A percentile compares a stretch with the other conserved stretches of the same genome.
Evolutionary conservation across 37 sponge, comb jelly and placozoan species (phyloP).

Genomic region (Chondrosia reniformis): DNA sequence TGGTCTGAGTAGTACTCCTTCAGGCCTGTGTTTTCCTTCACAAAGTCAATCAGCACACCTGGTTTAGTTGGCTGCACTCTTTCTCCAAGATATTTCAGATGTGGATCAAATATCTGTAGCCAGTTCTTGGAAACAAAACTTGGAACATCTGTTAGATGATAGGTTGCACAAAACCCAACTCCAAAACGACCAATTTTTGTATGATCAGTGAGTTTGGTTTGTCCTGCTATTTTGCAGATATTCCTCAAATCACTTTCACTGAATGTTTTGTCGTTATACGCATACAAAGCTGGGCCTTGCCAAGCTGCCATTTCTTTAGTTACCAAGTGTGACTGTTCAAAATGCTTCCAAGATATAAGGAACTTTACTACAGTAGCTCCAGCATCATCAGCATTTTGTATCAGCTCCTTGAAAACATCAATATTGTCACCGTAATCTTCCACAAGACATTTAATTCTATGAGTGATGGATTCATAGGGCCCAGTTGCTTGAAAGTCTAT

Average conservation of each 20-base stretch:
- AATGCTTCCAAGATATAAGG: slow-evolving; percentile 74
- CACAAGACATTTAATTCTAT: slow-evolving; percentile 47
- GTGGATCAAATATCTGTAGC: slow-evolving; percentile 83
- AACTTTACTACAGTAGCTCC: slow-evolving; percentile 72
- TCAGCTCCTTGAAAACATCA: slow-evolving; percentile 82
- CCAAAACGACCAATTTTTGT: slow-evolving; percentile 83
- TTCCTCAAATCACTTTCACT: slow-evolving; percentile 66
- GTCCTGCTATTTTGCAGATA: slow-evolving; percentile 67
- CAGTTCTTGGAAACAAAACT: slow-evolving; percentile 68
- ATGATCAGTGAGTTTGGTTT: slow-evolving; percentile 57
- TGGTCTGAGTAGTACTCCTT: slow-evolving; percentile 50
- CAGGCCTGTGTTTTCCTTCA: slow-evolving; percentile 9
- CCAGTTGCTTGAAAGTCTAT: slow-evolving; percentile 29
- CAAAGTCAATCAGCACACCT: slow-evolving; percentile 59
- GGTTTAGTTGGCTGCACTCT: slow-evolving; percentile 48
- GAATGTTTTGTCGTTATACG: slow-evolving; percentile 71
- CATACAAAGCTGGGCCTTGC: slow-evolving; percentile 86
- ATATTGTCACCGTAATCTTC: slow-evolving; percentile 56
- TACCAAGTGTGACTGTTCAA: slow-evolving; percentile 29
- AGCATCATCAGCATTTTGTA: slow-evolving; percentile 94
- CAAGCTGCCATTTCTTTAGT: slow-evolving; percentile 56
- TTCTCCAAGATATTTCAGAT: slow-evolving; percentile 62
- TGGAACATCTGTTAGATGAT: slow-evolving; percentile 81
- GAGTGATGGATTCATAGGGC: slow-evolving; percentile 59
- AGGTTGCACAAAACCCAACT: slow-evolving; percentile 78